These are phyloP conservation scores for Patiria pectinifera DNA, from an alignment of 53 echinoderm and acorn worm genomes.

Conservation along the genomic window DNA sequence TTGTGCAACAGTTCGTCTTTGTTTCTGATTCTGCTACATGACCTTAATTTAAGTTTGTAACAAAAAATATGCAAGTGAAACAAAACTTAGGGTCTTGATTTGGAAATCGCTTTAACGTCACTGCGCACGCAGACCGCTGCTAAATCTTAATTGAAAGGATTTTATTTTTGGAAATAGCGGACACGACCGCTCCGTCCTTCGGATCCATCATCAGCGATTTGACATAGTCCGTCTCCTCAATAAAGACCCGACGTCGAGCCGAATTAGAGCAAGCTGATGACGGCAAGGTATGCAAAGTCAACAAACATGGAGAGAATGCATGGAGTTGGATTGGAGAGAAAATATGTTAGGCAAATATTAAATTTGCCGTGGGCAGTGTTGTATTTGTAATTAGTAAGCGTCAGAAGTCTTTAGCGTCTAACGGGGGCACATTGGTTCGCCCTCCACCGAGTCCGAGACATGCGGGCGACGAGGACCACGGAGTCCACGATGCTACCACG, in stretches of 20 bases:
- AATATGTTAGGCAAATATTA: conserved; percentile 37
- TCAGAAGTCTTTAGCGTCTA: background rate
- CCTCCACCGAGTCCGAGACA: conserved; percentile 14
- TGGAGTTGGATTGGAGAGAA: background rate
- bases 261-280: conserved; percentile 21
- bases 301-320: conserved; percentile 17
- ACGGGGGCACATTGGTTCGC: background rate
- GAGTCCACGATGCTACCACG: background rate
- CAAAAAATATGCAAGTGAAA: no score
- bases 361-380: conserved; percentile 42
- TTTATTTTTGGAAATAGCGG: background rate
- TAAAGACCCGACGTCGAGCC: conserved; percentile 27
- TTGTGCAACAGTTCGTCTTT: no score
- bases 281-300: background rate
- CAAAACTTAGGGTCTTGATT: no score
- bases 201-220: conserved; percentile 8
- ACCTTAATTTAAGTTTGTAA: no score
- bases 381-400: conserved; percentile 43
- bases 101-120: background rate
- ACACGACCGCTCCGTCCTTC: background rate
- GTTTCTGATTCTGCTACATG: no score
- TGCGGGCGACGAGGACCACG: background rate
- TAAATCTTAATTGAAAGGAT: background rate
- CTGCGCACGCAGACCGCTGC: background rate
- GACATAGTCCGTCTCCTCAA: conserved; percentile 14